These are phyloP conservation scores for Paraplagusia blochii DNA, from an alignment of 2,113 vertebrate genomes.

Conservation along the genomic window DNA sequence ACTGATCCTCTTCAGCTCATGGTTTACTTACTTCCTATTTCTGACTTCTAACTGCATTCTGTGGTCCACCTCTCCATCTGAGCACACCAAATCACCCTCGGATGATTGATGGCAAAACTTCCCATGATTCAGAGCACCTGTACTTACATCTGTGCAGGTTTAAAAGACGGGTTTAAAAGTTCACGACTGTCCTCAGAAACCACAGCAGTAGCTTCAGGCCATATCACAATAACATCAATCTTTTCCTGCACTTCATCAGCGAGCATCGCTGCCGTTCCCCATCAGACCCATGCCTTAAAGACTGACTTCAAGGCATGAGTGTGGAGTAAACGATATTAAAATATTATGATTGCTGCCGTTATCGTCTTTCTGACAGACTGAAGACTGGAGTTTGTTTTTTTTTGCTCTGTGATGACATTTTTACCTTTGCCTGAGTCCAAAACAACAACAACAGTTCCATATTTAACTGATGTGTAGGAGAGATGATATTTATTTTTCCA, in stretches of 20 bases:
- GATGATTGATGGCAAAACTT: constrained; percentile 1
- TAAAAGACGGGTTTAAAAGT: neutral
- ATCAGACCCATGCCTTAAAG: neutral
- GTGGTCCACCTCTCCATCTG: constrained; percentile 1
- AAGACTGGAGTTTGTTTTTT: too few species aligned
- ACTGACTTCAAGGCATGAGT: too few species aligned
- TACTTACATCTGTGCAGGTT: constrained; percentile 2
- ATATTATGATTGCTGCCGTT: too few species aligned
- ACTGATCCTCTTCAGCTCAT: neutral
- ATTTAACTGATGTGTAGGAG: too few species aligned
- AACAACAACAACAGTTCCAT: too few species aligned
- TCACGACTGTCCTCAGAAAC: neutral
- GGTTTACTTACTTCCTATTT: neutral
- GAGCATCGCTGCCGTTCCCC: neutral
- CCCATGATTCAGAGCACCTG: constrained; percentile 4
- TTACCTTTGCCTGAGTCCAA: too few species aligned
- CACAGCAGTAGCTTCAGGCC: neutral
- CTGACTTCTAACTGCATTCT: neutral
- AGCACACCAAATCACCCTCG: neutral
- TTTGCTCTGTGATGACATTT: too few species aligned
- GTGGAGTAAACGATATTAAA: too few species aligned
- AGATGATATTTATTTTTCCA: too few species aligned
- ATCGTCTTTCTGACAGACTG: too few species aligned
- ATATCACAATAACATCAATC: neutral
- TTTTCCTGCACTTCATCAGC: neutral